phyloP scores from a whole-genome alignment of 1,140 invertebrate species.

The Caenorhabditis remanei region DNA sequence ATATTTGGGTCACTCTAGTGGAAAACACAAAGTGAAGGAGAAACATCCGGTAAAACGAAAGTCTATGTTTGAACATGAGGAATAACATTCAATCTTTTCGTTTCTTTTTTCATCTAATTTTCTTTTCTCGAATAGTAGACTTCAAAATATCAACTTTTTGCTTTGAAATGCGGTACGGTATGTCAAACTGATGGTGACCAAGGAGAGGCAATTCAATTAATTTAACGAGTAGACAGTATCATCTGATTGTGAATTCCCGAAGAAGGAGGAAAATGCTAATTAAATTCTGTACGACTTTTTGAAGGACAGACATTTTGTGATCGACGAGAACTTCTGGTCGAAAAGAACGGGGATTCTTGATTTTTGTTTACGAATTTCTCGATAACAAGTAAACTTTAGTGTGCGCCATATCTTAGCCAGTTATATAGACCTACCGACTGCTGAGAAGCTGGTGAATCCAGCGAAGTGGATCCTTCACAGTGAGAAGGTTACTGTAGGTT shows the following conservation, averaged over 20 bases:
- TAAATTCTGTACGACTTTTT: not conserved
- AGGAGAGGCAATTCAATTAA: not conserved
- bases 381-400: no score
- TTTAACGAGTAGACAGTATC: not conserved
- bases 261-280: not conserved
- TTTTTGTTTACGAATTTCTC: no score
- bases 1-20: conserved; percentile 4
- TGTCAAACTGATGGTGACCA: not conserved
- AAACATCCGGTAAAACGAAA: not conserved
- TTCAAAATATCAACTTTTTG: not conserved
- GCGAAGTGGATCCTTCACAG: no score
- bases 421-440: no score
- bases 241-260: no score
- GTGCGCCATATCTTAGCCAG: no score
- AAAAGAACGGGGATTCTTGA: no score
- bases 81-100: not conserved
- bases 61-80: not conserved
- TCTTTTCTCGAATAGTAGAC: not conserved
- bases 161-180: not conserved
- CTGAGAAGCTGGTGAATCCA: no score
- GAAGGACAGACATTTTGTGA: no score
- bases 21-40: not conserved
- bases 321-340: no score
- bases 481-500: no score
- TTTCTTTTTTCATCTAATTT: not conserved